Evolutionary conservation across 2,888 invertebrate species (phyloP), one percentile per base, ranked within the genome.

Genomic region (Scaptomyza reducta): DNA sequence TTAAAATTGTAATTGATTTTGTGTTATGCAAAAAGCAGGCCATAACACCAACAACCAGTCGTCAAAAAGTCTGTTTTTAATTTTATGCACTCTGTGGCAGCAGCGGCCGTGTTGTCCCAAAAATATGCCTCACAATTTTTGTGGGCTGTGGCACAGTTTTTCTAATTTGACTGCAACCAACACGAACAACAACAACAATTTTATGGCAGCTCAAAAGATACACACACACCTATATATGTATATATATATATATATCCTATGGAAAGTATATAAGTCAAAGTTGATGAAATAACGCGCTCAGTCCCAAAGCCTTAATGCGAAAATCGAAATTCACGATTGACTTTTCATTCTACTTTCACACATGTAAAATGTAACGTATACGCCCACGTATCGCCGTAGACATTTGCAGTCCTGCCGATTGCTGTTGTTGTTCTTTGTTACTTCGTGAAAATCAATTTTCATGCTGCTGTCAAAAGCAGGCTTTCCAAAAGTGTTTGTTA

Each of bases 1-100:
- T 89, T 89, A 89, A 87, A 87, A 79, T 77, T 89, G 88, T 89
- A 87, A 87, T 87, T 88, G 89, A 87, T 87, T 87, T 87, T 81
- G 81, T 77, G 81, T 88, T 87, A 81, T 88, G 83, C 79, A 86
- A 87, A 82, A 82, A 79, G 77, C 78, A 80, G 79, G 77, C 77
- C 87, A 70, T 35, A 41, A 35, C 66, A 67, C n/a, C 53, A 62
- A 49, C 35, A 51, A 51, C 44, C 60, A 62, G 74, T 70, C 67
- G 51, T 70, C 74, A 78, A 81, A 84, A 78, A 81, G 86, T 87
- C 87, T 82, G 82, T 85, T 82, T 82, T 76, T 87, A 82, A 82
- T 82, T 82, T 82, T 67, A 82, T 87, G 75, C 22, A 2, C 75
- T 66, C 63, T 69, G 69, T 73, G 74, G 62, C 60, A 64, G 62